Conservation (phyloP, 1,140 invertebrate genomes). For the Tribolium madens region DNA sequence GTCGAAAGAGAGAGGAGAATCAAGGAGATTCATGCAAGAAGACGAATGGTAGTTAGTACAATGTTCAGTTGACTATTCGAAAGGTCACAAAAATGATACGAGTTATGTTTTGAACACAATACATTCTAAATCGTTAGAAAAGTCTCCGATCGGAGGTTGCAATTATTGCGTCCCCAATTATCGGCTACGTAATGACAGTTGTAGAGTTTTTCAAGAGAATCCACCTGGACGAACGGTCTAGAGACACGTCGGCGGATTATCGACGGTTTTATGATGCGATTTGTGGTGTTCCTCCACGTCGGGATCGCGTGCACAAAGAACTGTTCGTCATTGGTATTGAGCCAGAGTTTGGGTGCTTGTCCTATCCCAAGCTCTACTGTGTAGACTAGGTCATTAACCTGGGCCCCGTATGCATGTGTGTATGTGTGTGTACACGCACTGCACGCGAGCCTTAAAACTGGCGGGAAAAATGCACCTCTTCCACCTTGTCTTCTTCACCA, state of each 20-base stretch:
- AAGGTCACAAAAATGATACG: conserved; percentile 50
- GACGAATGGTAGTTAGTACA: conserved; percentile 49
- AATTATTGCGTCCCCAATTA: background rate
- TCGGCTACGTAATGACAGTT: background rate
- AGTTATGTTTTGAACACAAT: conserved; percentile 47
- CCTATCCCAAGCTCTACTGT: conserved; percentile 58
- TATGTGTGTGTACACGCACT: conserved; percentile 56
- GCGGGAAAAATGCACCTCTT: conserved; percentile 57
- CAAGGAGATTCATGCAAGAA: conserved; percentile 53
- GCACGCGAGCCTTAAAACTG: conserved; percentile 58
- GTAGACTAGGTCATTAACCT: conserved; percentile 59
- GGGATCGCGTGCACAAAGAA: conserved; percentile 28
- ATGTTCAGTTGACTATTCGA: conserved; percentile 42
- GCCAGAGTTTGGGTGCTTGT: conserved; percentile 54
- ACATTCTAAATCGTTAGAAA: conserved; percentile 42
- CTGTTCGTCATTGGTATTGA: conserved; percentile 26
- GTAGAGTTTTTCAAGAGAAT: background rate
- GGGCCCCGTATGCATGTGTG: conserved; percentile 53
- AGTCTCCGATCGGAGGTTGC: background rate
- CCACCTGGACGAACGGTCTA: conserved; percentile 12
- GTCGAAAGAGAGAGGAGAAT: conserved; percentile 50
- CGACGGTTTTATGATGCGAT: background rate
- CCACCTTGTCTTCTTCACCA: conserved; percentile 52
- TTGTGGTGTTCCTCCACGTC: background rate
- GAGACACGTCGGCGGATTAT: conserved; percentile 11